These are phyloP conservation scores for Odocoileus virginianus DNA, from an alignment of 2,113 vertebrate species.

Conservation along the genomic window DNA sequence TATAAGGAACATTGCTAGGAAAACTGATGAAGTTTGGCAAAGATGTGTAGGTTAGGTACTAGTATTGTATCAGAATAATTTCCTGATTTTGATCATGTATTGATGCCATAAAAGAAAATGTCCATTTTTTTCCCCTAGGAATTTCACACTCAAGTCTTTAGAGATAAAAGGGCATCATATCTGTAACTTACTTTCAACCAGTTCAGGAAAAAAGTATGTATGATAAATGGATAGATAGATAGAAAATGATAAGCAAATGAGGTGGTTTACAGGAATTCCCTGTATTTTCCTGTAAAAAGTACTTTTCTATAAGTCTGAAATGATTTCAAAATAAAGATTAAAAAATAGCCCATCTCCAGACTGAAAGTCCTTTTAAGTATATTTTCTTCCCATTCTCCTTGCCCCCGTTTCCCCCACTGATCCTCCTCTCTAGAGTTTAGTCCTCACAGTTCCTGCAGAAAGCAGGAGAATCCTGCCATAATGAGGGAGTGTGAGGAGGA, in stretches of 20 bases:
- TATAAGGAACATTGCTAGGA: not conserved
- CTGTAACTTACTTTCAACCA: not conserved
- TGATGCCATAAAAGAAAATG: not conserved
- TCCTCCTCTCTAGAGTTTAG: not conserved
- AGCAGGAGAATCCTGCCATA: not conserved
- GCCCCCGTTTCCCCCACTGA: not conserved
- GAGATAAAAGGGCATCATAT: not conserved
- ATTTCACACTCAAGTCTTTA: not conserved
- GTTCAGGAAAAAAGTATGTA: not conserved
- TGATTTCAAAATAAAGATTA: constrained; percentile 15
- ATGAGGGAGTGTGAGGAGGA: not conserved
- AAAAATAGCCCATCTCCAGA: not conserved
- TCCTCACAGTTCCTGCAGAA: not conserved
- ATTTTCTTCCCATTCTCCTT: not conserved
- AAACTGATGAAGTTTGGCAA: constrained; percentile 10
- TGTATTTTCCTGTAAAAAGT: constrained; percentile 28
- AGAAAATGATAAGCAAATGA: not conserved
- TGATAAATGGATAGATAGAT: not conserved
- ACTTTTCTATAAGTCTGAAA: constrained; percentile 23
- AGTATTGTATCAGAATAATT: not conserved
- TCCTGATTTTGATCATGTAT: not conserved
- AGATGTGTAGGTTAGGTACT: not conserved
- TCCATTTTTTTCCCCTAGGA: not conserved
- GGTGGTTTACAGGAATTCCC: not conserved
- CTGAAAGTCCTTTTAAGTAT: not conserved